A percentile compares a stretch with the other conserved stretches of the same genome.
These are phyloP conservation scores for Grammomys surdaster DNA, from an alignment of 2,113 vertebrate species.

Conservation along the genomic window DNA sequence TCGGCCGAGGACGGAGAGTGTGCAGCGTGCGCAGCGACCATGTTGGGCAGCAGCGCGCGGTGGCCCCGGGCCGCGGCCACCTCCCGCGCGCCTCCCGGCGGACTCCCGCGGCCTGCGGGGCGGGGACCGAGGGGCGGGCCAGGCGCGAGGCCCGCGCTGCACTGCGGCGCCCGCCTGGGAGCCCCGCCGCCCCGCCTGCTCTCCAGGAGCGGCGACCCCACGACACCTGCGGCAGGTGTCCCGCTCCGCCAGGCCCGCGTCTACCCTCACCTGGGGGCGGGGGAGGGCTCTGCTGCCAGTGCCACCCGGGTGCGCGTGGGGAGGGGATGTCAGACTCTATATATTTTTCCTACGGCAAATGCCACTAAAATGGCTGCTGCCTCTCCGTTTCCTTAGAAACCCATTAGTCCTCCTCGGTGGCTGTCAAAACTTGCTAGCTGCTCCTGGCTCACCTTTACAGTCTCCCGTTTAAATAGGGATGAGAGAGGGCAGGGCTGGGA, in stretches of 20 bases:
- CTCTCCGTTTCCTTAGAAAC: constrained; percentile 82
- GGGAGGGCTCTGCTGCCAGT: background rate
- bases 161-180: constrained; percentile 70
- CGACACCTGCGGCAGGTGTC: constrained; percentile 72
- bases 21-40: constrained; percentile 95
- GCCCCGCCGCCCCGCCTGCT: constrained; percentile 45
- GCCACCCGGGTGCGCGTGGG: background rate
- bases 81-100: constrained; percentile 65
- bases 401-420: constrained; percentile 65
- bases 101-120: constrained; percentile 28
- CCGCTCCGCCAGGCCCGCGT: background rate
- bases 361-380: constrained; percentile 84
- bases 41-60: constrained; percentile 87
- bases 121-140: constrained; percentile 29
- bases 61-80: constrained; percentile 64
- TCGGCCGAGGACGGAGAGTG: constrained; percentile 93
- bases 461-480: background rate
- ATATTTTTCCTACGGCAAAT: constrained; percentile 73
- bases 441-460: constrained; percentile 66
- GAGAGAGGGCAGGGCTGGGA: background rate
- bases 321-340: constrained; percentile 38
- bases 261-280: background rate
- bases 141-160: constrained; percentile 51
- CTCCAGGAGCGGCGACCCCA: background rate
- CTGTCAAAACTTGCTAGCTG: constrained; percentile 71